Evolutionary conservation across 2,797 vertebrate species (phyloP), one percentile per base, ranked within the genome.

Genomic region (Notolepis coatsorum): DNA sequence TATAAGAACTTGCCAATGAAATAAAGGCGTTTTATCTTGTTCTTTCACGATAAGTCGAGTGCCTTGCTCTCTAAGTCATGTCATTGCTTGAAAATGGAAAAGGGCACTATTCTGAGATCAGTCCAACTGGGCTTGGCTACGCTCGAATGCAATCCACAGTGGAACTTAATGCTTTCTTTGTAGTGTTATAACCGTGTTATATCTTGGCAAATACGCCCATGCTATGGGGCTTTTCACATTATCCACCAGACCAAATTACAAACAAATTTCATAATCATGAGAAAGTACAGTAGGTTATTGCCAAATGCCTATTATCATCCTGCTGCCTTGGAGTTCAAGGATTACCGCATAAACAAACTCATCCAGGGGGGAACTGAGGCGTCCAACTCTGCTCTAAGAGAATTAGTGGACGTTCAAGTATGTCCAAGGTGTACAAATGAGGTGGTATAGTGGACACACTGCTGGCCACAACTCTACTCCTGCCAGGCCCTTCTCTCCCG

Each of bases 141-240:
- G 38, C 31, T 45, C 24, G 70, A 35, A 46, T 57, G 51, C 59
- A 74, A 77, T 60, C 67, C 71, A 64, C 71, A 77, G 64, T 59
- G 65, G 65, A 81, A 74, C 65, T 68, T 0, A 71, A 79, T 51
- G 65, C 52, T 71, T 74, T 68, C 35, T 75, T 70, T 71, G 62
- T n/a, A 77, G 53, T 61, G 59, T 77, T 59, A n/a, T n/a, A 76
- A 75, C 64, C 63, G 53, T 57, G 58, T 75, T 70, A 63, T 37
- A 63, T 61, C 13, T 64, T 73, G 54, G 70, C 58, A 39, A 13
- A 5, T 2, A 17, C 30, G 23, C 13, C 33, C 41, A n/a, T 56
- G 54, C 24, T 33, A 2, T n/a, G 48, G 1, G 2, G 27, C 10
- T 69, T 54, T 55, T 10, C 25, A 78, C 68, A 46, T 46, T 18